Percentiles rank a stretch among this genome's conserved stretches.
Conservation (phyloP, 1,140 invertebrate species). For the Temnothorax longispinosus region DNA sequence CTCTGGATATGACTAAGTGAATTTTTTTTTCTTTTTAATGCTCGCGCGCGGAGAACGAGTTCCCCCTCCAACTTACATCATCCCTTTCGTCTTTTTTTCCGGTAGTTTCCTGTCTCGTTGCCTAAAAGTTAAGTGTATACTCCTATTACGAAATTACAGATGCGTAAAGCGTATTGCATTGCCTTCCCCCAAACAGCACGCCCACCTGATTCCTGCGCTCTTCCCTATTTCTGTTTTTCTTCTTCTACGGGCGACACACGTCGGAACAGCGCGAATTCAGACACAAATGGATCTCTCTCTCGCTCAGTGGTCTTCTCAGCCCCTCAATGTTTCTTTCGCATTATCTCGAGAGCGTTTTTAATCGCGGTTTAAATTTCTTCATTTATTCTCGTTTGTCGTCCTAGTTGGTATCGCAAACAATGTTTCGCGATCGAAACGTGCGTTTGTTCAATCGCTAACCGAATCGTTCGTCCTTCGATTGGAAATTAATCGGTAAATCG, state of each 20-base stretch:
- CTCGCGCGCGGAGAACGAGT: conserved; percentile 29
- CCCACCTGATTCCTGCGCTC: conserved; percentile 64
- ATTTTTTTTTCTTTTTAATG: conserved; percentile 68
- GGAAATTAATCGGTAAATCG: conserved; percentile 8
- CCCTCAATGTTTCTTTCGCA: conserved; percentile 10
- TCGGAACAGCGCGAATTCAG: conserved; percentile 18
- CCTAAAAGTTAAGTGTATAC: conserved; percentile 80
- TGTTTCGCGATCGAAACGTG: neutral
- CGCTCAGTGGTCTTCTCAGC: neutral
- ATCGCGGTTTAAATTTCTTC: neutral
- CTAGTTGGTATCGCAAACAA: neutral
- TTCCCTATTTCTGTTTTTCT: conserved; percentile 20
- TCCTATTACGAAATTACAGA: conserved; percentile 78
- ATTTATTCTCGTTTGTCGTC: neutral
- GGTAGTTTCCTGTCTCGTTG: conserved; percentile 56
- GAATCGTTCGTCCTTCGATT: conserved; percentile 21
- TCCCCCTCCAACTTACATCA: conserved; percentile 18
- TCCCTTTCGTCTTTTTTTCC: conserved; percentile 27
- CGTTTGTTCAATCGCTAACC: neutral
- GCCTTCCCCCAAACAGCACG: conserved; percentile 84
- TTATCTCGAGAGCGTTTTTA: neutral
- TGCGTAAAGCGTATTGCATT: conserved; percentile 85
- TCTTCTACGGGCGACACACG: conserved; percentile 28
- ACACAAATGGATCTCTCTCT: conserved; percentile 26
- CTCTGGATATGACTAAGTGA: conserved; percentile 84